Conservation (phyloP, 2,888 invertebrate species). For the Nomada lathburiana region DNA sequence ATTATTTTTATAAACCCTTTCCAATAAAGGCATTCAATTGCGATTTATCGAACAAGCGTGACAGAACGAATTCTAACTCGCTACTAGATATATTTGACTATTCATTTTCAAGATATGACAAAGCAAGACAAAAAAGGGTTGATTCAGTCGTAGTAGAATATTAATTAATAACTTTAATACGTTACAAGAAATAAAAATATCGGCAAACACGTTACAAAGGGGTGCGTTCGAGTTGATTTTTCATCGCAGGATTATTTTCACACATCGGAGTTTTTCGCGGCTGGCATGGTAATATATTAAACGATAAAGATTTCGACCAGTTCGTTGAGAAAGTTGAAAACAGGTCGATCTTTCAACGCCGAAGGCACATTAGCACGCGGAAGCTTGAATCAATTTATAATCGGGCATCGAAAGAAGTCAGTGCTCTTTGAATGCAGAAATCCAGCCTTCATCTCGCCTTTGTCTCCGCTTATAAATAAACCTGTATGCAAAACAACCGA, state of each 20-base stretch:
- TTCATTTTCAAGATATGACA: no score
- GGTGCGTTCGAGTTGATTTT: background rate
- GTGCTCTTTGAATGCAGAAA: conserved; percentile 41
- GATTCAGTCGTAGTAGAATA: no score
- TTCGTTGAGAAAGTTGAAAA: conserved; percentile 64
- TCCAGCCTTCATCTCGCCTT: conserved; percentile 27
- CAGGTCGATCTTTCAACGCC: conserved; percentile 58
- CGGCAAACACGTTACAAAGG: background rate
- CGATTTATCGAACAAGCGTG: no score
- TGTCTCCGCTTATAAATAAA: conserved; percentile 18
- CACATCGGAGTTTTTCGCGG: conserved; percentile 25
- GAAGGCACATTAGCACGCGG: conserved; percentile 36
- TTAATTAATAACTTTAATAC: no score
- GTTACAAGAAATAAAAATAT: no score
- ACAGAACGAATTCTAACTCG: no score
- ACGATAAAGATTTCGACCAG: conserved; percentile 58
- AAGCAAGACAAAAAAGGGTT: no score
- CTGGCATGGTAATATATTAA: conserved; percentile 41
- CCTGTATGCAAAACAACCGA: background rate
- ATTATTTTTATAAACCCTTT: no score
- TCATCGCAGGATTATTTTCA: conserved; percentile 36
- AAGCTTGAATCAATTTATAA: conserved; percentile 45
- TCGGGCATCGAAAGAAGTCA: conserved; percentile 47
- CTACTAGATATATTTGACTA: no score
- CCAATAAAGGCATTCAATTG: no score